phyloP scores from a whole-genome alignment of 2,113 vertebrate genomes.

The Cichladusa arquata region DNA sequence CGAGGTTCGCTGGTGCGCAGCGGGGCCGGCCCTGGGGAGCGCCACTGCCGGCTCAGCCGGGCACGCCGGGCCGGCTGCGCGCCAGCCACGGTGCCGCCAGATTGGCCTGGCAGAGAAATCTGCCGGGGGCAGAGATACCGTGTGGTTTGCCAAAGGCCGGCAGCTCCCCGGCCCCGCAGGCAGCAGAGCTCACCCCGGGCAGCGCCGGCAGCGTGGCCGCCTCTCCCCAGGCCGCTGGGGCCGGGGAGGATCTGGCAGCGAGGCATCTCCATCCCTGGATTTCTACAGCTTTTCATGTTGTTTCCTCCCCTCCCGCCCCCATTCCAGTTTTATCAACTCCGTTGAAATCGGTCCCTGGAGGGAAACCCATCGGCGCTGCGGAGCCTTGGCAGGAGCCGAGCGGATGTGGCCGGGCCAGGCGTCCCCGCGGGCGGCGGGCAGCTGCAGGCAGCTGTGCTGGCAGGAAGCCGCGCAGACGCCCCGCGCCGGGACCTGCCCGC shows the following conservation, averaged over 20 bases:
- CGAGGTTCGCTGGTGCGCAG: not conserved
- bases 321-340: slow-evolving; percentile 13
- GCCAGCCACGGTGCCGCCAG: not conserved
- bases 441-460: slow-evolving; percentile 37
- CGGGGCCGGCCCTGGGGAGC: not conserved
- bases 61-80: accelerated
- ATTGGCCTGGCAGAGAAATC: not conserved
- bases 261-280: not conserved
- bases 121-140: not conserved
- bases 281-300: slow-evolving; percentile 1
- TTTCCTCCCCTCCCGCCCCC: slow-evolving; percentile 19
- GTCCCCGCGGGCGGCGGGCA: not conserved
- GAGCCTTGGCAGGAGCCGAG: slow-evolving; percentile 46
- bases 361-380: slow-evolving; percentile 8
- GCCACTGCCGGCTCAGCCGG: not conserved
- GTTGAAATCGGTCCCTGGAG: slow-evolving; percentile 30
- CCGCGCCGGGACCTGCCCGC: not conserved
- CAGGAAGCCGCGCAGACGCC: not conserved
- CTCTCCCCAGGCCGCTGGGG: not conserved
- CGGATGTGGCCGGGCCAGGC: slow-evolving; percentile 24
- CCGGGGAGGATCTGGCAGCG: not conserved
- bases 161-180: not conserved
- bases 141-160: not conserved
- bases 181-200: not conserved
- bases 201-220: accelerated